phyloP scores from a whole-genome alignment of 2,113 vertebrate species.

The Marmota monax region DNA sequence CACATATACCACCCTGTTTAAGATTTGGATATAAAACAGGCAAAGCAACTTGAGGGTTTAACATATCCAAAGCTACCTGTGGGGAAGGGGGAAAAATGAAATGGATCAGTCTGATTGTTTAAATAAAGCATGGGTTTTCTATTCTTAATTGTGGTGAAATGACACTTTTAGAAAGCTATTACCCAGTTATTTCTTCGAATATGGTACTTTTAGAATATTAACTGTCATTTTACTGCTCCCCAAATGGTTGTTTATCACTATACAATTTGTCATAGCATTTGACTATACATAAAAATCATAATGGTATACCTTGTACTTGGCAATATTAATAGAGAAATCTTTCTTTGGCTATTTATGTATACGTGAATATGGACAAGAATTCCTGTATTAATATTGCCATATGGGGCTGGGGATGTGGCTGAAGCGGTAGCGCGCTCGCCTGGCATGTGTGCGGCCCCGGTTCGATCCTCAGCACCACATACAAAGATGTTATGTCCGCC shows the following conservation, averaged over 20 bases:
- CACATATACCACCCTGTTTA: constrained; percentile 92
- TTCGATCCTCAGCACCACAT: too few relatives aligned
- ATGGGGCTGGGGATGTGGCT: too few relatives aligned
- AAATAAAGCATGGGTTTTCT: background rate
- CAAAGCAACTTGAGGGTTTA: constrained; percentile 91
- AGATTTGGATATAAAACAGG: constrained; percentile 88
- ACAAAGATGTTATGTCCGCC: too few relatives aligned
- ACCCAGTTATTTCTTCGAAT: constrained; percentile 13
- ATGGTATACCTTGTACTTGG: background rate
- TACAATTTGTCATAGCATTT: constrained; percentile 42
- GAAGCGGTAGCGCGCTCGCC: too few relatives aligned
- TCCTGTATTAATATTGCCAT: constrained; percentile 40
- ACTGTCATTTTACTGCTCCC: constrained; percentile 3
- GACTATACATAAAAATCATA: constrained; percentile 50
- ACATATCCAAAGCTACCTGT: constrained; percentile 93
- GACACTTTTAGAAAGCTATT: constrained; percentile 40
- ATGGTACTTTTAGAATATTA: background rate
- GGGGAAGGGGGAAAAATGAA: background rate
- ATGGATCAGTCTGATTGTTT: constrained; percentile 20
- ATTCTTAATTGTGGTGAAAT: background rate
- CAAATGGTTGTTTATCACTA: constrained; percentile 32
- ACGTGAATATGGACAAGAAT: background rate
- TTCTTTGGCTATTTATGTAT: background rate
- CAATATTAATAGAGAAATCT: constrained; percentile 28
- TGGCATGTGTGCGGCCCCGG: too few relatives aligned